These are phyloP conservation scores for Steatocranus sp. DNA, from an alignment of 2,797 vertebrate genomes.

Conservation along the genomic window DNA sequence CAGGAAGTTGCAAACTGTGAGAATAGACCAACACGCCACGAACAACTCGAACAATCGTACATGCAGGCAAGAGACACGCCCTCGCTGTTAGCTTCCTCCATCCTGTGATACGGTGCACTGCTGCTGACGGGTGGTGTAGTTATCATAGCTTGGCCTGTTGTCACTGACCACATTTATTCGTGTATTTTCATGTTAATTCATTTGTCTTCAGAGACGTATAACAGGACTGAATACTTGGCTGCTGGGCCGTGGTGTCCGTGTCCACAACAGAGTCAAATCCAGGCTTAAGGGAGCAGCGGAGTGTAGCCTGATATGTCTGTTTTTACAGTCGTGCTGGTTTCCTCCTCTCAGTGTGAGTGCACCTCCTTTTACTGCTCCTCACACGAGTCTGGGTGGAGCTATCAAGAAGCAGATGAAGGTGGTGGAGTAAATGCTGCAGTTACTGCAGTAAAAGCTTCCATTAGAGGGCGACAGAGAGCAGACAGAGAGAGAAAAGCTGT, in stretches of 20 bases:
- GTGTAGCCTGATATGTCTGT: rapidly evolving
- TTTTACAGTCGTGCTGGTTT: background rate
- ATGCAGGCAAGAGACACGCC: background rate
- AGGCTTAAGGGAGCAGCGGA: background rate
- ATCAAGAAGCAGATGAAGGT: background rate
- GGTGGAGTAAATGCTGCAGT: background rate
- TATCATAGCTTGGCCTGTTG: background rate
- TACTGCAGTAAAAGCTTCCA: background rate
- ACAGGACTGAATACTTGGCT: rapidly evolving
- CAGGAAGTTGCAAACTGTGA: rapidly evolving
- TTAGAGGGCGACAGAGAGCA: background rate
- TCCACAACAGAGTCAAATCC: rapidly evolving
- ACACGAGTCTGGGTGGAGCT: background rate
- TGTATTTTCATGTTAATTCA: background rate
- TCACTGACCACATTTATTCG: rapidly evolving
- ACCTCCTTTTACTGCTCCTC: background rate
- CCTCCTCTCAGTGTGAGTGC: background rate
- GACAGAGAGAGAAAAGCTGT: background rate
- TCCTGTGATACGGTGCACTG: background rate
- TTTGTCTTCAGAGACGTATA: rapidly evolving
- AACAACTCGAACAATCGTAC: rapidly evolving
- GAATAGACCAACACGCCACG: rapidly evolving
- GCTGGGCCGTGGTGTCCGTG: rapidly evolving
- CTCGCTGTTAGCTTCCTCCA: rapidly evolving
- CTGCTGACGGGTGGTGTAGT: background rate